Conservation (phyloP, 2,797 vertebrate species). For the Peromyscus aztecus region DNA sequence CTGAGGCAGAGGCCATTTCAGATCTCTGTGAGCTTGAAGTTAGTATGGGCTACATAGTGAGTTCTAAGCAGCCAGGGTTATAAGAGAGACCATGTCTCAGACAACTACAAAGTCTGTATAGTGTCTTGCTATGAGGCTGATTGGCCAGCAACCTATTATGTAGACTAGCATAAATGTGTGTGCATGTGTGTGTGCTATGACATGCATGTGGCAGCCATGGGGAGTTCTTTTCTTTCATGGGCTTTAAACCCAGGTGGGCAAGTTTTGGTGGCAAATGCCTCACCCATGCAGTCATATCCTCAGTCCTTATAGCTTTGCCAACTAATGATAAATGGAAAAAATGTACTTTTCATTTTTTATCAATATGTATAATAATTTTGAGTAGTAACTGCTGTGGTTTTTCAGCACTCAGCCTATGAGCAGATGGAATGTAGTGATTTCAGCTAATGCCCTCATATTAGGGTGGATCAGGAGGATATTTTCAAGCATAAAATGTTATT, state of each 20-base stretch:
- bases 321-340: not conserved
- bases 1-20: not conserved
- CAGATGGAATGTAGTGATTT: constrained; percentile 59
- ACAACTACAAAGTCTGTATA: not conserved
- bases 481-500: constrained; percentile 55
- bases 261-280: not conserved
- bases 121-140: not conserved
- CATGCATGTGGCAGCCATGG: not conserved
- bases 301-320: constrained; percentile 9
- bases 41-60: not conserved
- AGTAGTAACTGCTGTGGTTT: not conserved
- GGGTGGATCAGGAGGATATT: not conserved
- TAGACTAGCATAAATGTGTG: not conserved
- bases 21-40: not conserved
- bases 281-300: not conserved
- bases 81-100: not conserved
- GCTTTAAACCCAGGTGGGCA: not conserved
- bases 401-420: not conserved
- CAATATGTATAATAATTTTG: constrained; percentile 31
- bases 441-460: constrained; percentile 49
- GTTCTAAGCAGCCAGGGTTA: not conserved
- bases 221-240: not conserved
- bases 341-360: constrained; percentile 23
- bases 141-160: not conserved
- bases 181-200: not conserved